These are phyloP conservation scores for Dicerorhinus sumatrensis DNA, from an alignment of 2,113 vertebrate species.

Conservation along the genomic window DNA sequence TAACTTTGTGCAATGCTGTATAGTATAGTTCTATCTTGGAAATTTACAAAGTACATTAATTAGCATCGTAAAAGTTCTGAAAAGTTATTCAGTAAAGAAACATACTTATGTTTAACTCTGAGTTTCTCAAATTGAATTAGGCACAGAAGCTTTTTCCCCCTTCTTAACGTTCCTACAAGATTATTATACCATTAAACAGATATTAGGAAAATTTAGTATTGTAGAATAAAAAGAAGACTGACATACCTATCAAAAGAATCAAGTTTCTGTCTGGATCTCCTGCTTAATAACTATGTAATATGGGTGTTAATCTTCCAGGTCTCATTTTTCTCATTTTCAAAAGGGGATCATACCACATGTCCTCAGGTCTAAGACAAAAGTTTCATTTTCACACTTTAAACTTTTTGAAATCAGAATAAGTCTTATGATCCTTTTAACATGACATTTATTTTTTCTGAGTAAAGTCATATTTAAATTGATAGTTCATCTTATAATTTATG, in stretches of 20 bases:
- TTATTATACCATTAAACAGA: conserved; percentile 30
- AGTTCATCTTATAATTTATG: conserved; percentile 37
- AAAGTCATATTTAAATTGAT: conserved; percentile 25
- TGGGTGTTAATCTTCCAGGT: not conserved
- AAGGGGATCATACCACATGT: not conserved
- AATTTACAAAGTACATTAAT: conserved; percentile 2
- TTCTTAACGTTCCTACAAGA: conserved; percentile 34
- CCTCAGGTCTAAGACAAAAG: not conserved
- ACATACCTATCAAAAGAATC: not conserved
- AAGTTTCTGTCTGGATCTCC: not conserved
- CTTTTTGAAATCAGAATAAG: conserved; percentile 5
- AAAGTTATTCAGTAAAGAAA: conserved; percentile 19
- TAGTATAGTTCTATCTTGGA: not conserved
- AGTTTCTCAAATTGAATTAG: conserved; percentile 34
- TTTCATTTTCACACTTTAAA: conserved; percentile 31
- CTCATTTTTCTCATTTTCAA: not conserved
- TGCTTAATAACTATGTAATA: not conserved
- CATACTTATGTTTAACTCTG: not conserved
- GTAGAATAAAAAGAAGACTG: not conserved
- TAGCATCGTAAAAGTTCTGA: conserved; percentile 21
- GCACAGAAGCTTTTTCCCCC: not conserved
- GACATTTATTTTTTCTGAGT: conserved; percentile 7
- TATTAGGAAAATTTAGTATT: conserved; percentile 8
- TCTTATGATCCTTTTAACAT: not conserved
- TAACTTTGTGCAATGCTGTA: not conserved